Evolutionary conservation across 2,113 vertebrate species (phyloP), one percentile per base, ranked within the genome.

Genomic region (Bubo bubo): DNA sequence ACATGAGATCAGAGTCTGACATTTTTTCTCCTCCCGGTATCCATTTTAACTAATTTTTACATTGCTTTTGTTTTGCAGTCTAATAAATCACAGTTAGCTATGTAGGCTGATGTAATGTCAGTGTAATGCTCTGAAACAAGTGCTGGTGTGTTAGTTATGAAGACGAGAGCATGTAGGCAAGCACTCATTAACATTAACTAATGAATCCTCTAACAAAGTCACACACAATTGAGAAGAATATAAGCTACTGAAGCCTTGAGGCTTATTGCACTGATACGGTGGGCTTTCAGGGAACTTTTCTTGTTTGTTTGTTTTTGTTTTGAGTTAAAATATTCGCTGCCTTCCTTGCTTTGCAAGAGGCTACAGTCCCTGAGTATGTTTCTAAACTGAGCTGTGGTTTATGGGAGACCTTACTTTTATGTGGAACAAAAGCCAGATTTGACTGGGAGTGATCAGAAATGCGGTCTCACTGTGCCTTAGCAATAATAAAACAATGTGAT

Each of bases 71-170:
- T 74, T 93, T 86, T 82, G 47, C 47, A 73, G 59, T 34, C 53
- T 70, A 79, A 89, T 87, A 96, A 80, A 93, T 91, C 80, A 77
- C 55, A 56, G 39, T 77, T 79, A 76, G 59, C 73, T 67, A 26
- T 62, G 41, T 22, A 26, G 13, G 60, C 35, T 89, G 83, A 70
- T 86, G 55, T 10, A 90, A 74, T 8, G 34, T 74, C 14, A 19
- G 35, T 84, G 27, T 64, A 93, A 91, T 83, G 67, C 82, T 90
- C n/a, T 70, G 70, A 86, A 75, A 93, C 79, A 92, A 86, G 59
- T 41, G 45, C 81, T 84, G 55, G 47, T 92, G 87, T 62, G 28
- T 68, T 73, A 86, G 56, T 71, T 92, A 77, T 34, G 49, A 77
- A 76, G 67, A 93, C 47, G 50, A 95, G 81, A 71, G 30, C 15